Conservation (phyloP, 2,113 vertebrate genomes). For the Scophthalmus maximus region DNA sequence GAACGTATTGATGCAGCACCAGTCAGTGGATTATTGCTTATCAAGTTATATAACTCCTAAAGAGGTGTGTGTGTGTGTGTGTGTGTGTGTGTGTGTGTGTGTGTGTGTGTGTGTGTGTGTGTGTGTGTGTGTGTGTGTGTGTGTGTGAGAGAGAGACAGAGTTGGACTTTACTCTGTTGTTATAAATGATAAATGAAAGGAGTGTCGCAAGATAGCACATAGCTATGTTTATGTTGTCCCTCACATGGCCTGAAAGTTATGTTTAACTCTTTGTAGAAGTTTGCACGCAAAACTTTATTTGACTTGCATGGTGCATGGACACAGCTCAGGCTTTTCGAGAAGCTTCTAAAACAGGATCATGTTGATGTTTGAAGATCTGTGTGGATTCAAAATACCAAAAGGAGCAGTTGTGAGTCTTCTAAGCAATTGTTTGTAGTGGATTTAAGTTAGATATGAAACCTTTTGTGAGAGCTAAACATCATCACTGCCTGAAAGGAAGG, state of each 20-base stretch:
- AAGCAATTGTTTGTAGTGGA: too few species aligned
- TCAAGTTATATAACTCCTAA: slow-evolving; percentile 54
- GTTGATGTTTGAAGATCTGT: slow-evolving; percentile 4
- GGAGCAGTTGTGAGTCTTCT: neutral
- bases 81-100: slow-evolving; percentile 8
- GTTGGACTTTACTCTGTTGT: slow-evolving; percentile 83
- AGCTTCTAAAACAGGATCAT: neutral
- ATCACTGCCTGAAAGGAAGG: slow-evolving; percentile 33
- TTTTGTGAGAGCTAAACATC: neutral
- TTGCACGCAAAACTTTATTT: slow-evolving; percentile 16
- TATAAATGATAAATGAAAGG: slow-evolving; percentile 85
- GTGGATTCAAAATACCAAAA: neutral
- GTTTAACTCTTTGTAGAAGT: slow-evolving; percentile 29
- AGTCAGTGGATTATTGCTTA: slow-evolving; percentile 31
- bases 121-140: neutral
- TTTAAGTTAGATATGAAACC: neutral
- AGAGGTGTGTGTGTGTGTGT: slow-evolving; percentile 16
- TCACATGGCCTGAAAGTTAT: slow-evolving; percentile 62
- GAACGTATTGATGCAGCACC: slow-evolving; percentile 16
- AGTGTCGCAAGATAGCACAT: slow-evolving; percentile 81
- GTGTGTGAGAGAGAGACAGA: slow-evolving; percentile 28
- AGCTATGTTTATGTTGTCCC: slow-evolving; percentile 84
- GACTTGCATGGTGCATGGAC: slow-evolving; percentile 8
- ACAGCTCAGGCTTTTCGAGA: slow-evolving; percentile 11
- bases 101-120: neutral